Base-by-base conservation (phyloP, 1,140 invertebrate genomes). In the Leptopilina clavipes region DNA sequence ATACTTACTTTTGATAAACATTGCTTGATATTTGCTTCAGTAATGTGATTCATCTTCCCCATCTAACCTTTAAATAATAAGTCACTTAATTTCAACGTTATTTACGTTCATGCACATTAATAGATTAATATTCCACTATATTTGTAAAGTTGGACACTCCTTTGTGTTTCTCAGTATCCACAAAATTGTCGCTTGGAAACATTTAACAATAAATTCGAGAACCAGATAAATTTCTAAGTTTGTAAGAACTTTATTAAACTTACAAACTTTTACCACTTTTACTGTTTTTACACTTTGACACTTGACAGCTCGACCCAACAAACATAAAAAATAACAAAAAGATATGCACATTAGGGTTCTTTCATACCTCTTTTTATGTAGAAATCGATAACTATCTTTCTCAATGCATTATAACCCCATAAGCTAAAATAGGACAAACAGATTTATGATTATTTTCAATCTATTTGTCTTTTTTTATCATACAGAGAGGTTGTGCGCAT, bases 11-110 rank as follows among this genome's bases (percentile, higher is more conserved):
- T 93, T 1, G 87, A 71, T 76, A 94, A 82, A 84, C 88, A 91
- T 77, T 91, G 90, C 79, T 91, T 92, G 59, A 93, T 83, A 78
- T 91, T 91, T 25, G 78, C 84, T 81, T 92, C 92, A 71, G 93
- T 91, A 22, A 74, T 31, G 10, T 83, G 77, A 81, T 83, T 83
- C 86, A 87, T 88, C 73, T 84, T 88, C 52, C 88, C 84, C 82
- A 87, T 86, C 79, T 85, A 85, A 80, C 73, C 71, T 81, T 70
- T 76, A 74, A 75, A 70, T 65, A 81, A 45, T 70, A 75, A 18
- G 8, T 37, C 19, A 65, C 59, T 65, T 65, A 65, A 65, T 25
- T 12, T 31, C 59, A 65, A 12, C 14, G 25, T 3, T 12, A 25
- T 65, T 31, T 65, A 14, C 12, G 25, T 31, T 65, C 19, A 31